phyloP scores from a whole-genome alignment of 2,888 invertebrate genomes.

The Platypus cylindrus region DNA sequence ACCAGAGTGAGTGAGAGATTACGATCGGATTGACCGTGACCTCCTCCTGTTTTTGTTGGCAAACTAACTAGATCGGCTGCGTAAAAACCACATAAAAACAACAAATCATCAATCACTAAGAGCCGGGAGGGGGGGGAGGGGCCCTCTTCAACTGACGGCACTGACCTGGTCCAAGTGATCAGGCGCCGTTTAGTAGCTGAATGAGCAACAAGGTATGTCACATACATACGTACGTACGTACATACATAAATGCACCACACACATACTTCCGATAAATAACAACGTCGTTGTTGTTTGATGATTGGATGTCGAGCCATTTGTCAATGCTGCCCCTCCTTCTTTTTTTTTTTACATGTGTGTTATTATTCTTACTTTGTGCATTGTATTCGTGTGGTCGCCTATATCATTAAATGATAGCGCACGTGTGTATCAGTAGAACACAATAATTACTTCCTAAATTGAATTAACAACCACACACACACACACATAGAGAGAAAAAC shows the following conservation, averaged over 20 bases:
- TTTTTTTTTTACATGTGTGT: conserved; percentile 10
- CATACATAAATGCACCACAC: no score
- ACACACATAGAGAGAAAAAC: no score
- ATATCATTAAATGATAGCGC: no score
- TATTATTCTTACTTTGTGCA: no score
- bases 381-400: no score
- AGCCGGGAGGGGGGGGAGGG: neutral
- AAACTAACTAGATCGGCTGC: conserved; percentile 25
- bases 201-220: conserved; percentile 27
- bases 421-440: conserved; percentile 25
- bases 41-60: conserved; percentile 18
- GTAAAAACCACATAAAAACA: conserved; percentile 32
- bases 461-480: no score
- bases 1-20: conserved; percentile 7
- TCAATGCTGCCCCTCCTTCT: conserved; percentile 6
- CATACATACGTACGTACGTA: no score
- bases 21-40: conserved; percentile 20
- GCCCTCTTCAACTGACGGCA: conserved; percentile 14
- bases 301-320: conserved; percentile 7
- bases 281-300: no score
- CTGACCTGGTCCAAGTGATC: conserved; percentile 12
- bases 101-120: conserved; percentile 28
- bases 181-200: conserved; percentile 13
- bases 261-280: conserved; percentile 29
- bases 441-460: no score